phyloP scores from a whole-genome alignment of 2,888 invertebrate species.

The Lasioglossum leucozonium region DNA sequence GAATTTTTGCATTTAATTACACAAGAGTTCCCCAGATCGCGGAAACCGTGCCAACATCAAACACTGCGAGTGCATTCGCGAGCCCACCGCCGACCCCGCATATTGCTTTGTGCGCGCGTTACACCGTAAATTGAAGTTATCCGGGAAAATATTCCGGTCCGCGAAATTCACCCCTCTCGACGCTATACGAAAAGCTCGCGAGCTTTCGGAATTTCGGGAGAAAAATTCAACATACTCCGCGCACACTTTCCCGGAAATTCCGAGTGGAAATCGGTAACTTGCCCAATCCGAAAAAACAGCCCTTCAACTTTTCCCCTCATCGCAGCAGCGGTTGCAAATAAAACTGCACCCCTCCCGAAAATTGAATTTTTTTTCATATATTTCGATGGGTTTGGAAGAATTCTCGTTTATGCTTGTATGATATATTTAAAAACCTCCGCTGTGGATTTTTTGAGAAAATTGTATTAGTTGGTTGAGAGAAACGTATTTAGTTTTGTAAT shows the following conservation, averaged over 20 bases:
- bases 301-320: neutral
- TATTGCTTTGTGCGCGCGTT: slow-evolving; percentile 1
- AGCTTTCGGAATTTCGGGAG: neutral
- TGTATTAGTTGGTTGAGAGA: neutral
- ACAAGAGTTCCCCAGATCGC: neutral
- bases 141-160: neutral
- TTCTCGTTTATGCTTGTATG: neutral
- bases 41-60: slow-evolving; percentile 3
- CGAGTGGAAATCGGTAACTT: neutral
- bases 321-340: neutral
- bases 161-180: neutral
- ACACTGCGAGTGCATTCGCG: neutral
- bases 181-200: neutral
- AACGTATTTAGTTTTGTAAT: neutral
- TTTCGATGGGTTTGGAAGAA: neutral
- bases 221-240: neutral
- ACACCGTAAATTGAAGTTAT: neutral
- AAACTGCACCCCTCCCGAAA: neutral
- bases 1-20: slow-evolving; percentile 42
- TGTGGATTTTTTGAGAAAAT: neutral
- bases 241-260: neutral
- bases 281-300: neutral
- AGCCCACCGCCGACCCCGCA: neutral
- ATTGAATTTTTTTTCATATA: neutral
- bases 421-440: neutral